Conservation (phyloP, 2,113 vertebrate genomes). For the Zeus faber region DNA sequence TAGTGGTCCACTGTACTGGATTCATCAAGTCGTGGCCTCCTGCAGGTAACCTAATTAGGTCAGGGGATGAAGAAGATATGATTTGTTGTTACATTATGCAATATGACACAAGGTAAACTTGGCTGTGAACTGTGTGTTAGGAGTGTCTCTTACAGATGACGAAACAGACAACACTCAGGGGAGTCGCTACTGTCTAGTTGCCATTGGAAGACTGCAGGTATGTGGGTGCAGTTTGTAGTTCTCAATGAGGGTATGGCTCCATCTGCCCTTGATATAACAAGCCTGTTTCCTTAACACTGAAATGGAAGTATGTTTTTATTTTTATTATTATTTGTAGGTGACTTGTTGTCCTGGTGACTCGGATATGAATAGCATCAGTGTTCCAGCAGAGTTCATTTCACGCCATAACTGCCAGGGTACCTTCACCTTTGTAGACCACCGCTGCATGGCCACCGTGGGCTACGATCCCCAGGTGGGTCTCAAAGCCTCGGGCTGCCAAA, state of each 20-base stretch:
- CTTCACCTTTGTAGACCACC: constrained; percentile 96
- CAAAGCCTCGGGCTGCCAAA: background rate
- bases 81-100: background rate
- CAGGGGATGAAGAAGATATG: background rate
- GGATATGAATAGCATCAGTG: constrained; percentile 82
- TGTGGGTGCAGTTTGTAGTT: background rate
- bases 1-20: constrained; percentile 96
- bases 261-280: background rate
- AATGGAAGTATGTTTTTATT: background rate
- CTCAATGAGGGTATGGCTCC: constrained; percentile 3
- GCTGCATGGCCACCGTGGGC: constrained; percentile 86
- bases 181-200: constrained; percentile 94
- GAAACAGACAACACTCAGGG: constrained; percentile 88
- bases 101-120: background rate
- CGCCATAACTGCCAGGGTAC: constrained; percentile 88
- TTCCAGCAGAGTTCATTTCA: constrained; percentile 95
- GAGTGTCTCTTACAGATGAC: constrained; percentile 89
- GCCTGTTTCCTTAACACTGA: background rate
- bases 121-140: constrained; percentile 58
- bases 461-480: constrained; percentile 90
- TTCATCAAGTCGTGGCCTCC: constrained; percentile 98
- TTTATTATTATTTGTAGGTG: constrained; percentile 71
- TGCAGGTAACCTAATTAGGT: constrained; percentile 77
- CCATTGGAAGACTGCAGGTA: constrained; percentile 96
- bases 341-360: constrained; percentile 89